Base-by-base conservation (phyloP, 37 sponge, comb jelly and placozoan species). In the Spongia lamella region DNA sequence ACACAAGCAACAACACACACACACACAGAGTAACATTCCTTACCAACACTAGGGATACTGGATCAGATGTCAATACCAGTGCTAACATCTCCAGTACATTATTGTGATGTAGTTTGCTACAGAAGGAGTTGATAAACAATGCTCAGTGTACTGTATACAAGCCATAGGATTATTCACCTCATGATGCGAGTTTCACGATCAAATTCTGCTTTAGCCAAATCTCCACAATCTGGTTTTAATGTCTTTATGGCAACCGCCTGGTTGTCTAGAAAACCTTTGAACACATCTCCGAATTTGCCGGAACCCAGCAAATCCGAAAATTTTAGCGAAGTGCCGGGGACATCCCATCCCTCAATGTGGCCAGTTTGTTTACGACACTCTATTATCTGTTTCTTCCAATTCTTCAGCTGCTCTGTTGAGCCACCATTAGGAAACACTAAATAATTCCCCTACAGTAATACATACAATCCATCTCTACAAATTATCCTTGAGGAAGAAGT, bases 201-300 rank as follows among this genome's bases (percentile, higher is more conserved):
- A 58, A 93, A 93, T 0, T 73, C 74, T 24, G 71, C 51, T 36
- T 81, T 78, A 7, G 77, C 87, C 14, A 57, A 47, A 47, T 75
- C 63, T 9, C 72, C 67, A 22, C 87, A 70, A 20, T 93, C 86
- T 6, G 94, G 94, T 26, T 79, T 75, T 11, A 93, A 66, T 4
- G 88, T 76, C 80, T 93, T 93, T 29, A 93, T 83, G 11, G 80
- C 84, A 3, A 93, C 94, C 0, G 55, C 66, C 24, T 66, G 53
- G 3, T 59, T 72, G 39, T 89, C 94, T 75, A 89, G 72, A 43
- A 26, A 57, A 3, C 94, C 94, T 6, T 54, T 30, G 58, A 81
- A 89, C 14, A 89, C 79, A 19, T 89, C 90, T 3, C 90, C 94
- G 52, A 79, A 93, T 63, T 75, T 82, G 27, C 90, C 83, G 25